phyloP scores from a whole-genome alignment of 1,140 invertebrate genomes.

The Oncopeltus fasciatus region DNA sequence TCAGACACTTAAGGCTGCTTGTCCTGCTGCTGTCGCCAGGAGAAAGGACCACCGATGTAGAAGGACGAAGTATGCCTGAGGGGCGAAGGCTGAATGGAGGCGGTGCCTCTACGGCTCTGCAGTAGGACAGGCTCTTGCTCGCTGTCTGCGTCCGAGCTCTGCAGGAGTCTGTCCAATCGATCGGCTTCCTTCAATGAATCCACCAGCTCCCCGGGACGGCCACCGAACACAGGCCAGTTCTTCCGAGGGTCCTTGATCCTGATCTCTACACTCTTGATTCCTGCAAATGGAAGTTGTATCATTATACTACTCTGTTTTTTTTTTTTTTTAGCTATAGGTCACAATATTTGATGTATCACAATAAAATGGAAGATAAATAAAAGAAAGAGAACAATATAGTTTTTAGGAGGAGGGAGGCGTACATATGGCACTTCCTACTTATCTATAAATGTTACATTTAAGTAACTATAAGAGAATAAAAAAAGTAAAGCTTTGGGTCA shows the following conservation, averaged over 20 bases:
- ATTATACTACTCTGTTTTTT: too few relatives aligned
- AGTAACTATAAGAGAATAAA: too few relatives aligned
- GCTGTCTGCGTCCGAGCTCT: background rate
- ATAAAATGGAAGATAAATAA: too few relatives aligned
- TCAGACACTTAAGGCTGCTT: too few relatives aligned
- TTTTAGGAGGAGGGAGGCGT: too few relatives aligned
- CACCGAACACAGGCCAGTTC: background rate
- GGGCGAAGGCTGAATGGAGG: background rate
- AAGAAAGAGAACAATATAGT: too few relatives aligned
- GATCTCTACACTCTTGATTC: constrained; percentile 18
- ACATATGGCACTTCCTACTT: too few relatives aligned
- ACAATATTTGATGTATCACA: too few relatives aligned
- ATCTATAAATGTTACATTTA: too few relatives aligned
- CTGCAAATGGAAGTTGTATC: too few relatives aligned
- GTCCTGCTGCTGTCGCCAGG: background rate
- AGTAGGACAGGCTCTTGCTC: background rate
- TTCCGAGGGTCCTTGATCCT: constrained; percentile 16
- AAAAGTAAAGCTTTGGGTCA: too few relatives aligned
- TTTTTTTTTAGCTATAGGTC: too few relatives aligned
- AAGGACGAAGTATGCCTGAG: background rate
- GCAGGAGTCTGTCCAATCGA: background rate
- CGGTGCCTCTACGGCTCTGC: background rate
- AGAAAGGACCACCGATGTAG: background rate
- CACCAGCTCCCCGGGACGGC: background rate
- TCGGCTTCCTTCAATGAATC: background rate